Percentiles rank a stretch among this genome's conserved stretches.
phyloP scores from a whole-genome alignment of 2,797 vertebrate genomes.

The Paramormyrops hopkinsi region DNA sequence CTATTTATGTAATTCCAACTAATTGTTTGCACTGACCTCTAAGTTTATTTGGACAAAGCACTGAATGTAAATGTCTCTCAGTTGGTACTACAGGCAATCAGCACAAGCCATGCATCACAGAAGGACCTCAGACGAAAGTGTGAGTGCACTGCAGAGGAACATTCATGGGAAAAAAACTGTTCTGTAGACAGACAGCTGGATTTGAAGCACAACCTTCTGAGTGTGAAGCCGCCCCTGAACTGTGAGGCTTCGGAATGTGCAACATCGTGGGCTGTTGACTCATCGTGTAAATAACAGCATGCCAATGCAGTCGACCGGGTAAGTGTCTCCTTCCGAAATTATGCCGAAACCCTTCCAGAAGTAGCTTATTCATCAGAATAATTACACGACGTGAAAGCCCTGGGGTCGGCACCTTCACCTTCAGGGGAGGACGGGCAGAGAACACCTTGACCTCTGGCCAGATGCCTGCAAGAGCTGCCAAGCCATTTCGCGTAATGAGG shows the following conservation, averaged over 20 bases:
- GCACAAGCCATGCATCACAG: background rate
- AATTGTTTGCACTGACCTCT: background rate
- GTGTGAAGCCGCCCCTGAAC: background rate
- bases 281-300: background rate
- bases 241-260: background rate
- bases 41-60: background rate
- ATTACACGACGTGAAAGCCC: background rate
- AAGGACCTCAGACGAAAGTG: background rate
- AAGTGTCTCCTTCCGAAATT: background rate
- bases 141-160: background rate
- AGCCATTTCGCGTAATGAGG: background rate
- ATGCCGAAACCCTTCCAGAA: background rate
- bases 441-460: conserved; percentile 5
- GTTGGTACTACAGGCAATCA: background rate
- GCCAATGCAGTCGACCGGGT: background rate
- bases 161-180: background rate
- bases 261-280: background rate
- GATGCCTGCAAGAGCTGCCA: background rate
- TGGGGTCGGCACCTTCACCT: conserved; percentile 1
- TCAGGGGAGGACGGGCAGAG: background rate
- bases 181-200: background rate
- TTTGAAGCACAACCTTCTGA: background rate
- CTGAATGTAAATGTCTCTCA: background rate
- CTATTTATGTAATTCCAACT: background rate
- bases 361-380: conserved; percentile 11